Base-by-base conservation (phyloP, 2,888 invertebrate genomes). In the Poecilus cupreus region DNA sequence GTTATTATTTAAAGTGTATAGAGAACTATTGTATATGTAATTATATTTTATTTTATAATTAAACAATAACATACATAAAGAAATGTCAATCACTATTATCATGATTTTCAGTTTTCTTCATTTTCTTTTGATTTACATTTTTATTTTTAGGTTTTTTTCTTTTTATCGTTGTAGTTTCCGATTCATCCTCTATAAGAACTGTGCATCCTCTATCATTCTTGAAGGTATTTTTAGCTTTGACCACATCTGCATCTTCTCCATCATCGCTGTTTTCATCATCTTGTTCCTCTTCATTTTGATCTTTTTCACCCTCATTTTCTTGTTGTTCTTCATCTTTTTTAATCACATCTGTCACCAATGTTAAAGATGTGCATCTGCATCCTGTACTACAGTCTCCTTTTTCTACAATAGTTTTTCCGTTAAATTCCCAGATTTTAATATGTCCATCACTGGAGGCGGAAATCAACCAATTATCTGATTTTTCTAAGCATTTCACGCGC, bases 381-480 rank as follows among this genome's bases (percentile, higher is more conserved):
- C 92, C 93, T 68, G 93, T 92, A 87, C 92, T 93, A n/a, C 90
- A 89, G 80, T 90, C 90, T 46, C 92, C 91, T 83, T 94, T 87
- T 87, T 93, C 91, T 85, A 88, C 85, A 85, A 93, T 85, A 84
- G 88, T 79, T 84, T 85, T 84, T 85, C 88, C 72, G 49, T 85
- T 77, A 26, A 89, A 87, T 82, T 87, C 90, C 95, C 95, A 97
- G 0, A 96, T 88, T 89, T 95, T 95, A 64, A 97, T 90, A 86
- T 94, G 93, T 0, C 97, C 97, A 82, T 93, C 92, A 89, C 96
- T 97, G 4, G 95, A 94, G 16, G 93, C 94, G 37, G 95, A 93
- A 74, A 93, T 92, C 22, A 96, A 86, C 84, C 90, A 91, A 74
- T 91, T 88, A 72, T 92, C 91, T 78, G 91, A 89, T 85, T 89